Evolutionary conservation across 2,113 vertebrate genomes (phyloP), one percentile per base, ranked within the genome.

Genomic region (Cryptotis parvus): DNA sequence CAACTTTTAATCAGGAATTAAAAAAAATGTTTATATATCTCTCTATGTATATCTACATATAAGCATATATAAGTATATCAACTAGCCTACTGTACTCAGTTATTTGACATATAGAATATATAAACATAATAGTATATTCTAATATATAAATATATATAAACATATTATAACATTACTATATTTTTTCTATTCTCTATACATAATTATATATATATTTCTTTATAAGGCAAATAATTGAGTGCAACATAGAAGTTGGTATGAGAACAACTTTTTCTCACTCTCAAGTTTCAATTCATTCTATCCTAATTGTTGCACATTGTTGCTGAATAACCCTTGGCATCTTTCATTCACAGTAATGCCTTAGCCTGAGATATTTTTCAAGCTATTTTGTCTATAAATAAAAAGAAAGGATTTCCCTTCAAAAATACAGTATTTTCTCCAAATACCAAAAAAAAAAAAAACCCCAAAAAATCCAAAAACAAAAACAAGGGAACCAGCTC

Each of bases 301-400:
- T 35, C 49, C 9, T 82, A 87, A 94, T 78, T 84, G 80, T 5
- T 81, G 82, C 33, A 31, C 14, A 26, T 8, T 79, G 0, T 72
- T 83, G 41, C 9, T 90, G 85, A 91, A 87, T 83, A 93, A 80
- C 37, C 87, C 22, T 69, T 84, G 33, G 27, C 45, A 86, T 83
- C 52, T 92, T 84, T 35, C 86, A 88, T 90, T 94, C 70, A 69
- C 68, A 82, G 72, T n/a, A 35, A 77, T 45, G 78, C 43, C 75
- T 91, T 88, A 88, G 52, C 41, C 33, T 84, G 65, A 94, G 70
- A 82, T 84, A 14, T 49, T 75, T 88, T 90, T 41, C 43, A 95
- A 86, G 76, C 22, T 80, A 5, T 84, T 89, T 66, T 91, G 22
- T 41, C 45, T 69, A 8, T 26, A 70, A 65, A 43, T 14, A 24